phyloP scores from a whole-genome alignment of 2,113 vertebrate genomes.

The Myanophis thanlyinensis region DNA sequence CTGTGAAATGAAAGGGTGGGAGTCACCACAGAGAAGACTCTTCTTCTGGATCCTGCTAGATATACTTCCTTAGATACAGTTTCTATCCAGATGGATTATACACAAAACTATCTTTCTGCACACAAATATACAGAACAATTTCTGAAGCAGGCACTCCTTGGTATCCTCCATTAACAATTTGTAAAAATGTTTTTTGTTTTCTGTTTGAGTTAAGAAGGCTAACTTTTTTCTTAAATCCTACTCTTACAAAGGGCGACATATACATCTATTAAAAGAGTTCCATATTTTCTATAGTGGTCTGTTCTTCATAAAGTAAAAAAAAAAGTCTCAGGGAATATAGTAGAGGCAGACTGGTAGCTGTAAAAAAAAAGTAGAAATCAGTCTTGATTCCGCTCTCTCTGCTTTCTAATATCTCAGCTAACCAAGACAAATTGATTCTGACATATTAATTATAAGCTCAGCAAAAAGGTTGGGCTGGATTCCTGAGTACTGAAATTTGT shows the following conservation, averaged over 20 bases:
- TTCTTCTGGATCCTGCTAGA: background rate
- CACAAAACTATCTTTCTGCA: background rate
- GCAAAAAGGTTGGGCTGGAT: slow-evolving; percentile 57
- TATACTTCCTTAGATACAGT: background rate
- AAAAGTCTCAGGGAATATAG: slow-evolving; percentile 12
- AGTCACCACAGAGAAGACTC: too few species aligned
- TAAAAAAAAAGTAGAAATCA: slow-evolving; percentile 43
- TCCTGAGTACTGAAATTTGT: slow-evolving; percentile 61
- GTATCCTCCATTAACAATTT: background rate
- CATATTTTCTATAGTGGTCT: slow-evolving; percentile 15
- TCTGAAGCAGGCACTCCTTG: background rate
- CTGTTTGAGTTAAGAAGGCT: background rate
- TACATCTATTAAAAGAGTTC: slow-evolving; percentile 14
- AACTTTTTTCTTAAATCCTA: slow-evolving; percentile 7
- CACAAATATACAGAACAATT: background rate
- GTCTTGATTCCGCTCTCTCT: slow-evolving; percentile 1
- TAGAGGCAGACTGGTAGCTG: slow-evolving; percentile 42
- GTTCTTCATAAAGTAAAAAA: slow-evolving; percentile 15
- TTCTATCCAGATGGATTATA: background rate
- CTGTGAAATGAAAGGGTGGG: background rate
- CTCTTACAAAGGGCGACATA: background rate
- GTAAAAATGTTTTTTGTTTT: background rate
- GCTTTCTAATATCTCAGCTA: slow-evolving; percentile 45
- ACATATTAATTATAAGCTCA: slow-evolving; percentile 66
- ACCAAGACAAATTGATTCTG: slow-evolving; percentile 61